Base-by-base conservation (phyloP, 2,888 invertebrate genomes). In the Germaria angustata region DNA sequence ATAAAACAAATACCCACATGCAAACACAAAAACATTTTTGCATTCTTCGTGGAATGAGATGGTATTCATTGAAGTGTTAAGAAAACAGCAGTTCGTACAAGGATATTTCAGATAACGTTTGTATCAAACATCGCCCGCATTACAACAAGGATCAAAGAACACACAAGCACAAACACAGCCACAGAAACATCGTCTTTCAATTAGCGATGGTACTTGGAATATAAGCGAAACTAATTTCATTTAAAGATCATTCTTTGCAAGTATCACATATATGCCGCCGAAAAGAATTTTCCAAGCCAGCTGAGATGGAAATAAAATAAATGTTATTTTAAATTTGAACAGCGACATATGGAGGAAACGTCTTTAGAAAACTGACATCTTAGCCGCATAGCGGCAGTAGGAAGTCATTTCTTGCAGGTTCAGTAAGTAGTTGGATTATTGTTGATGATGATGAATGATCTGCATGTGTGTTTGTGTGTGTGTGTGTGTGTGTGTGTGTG, bases 201-300 rank as follows among this genome's bases (percentile, higher is more conserved):
- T 82, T 82, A 41, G 66, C 75, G 53, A 71, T 53, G 75, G 66
- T 71, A 49, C 75, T 41, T 66, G 4, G 28, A 44, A 46, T 39
- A 41, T 34, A 39, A 66, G 71, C 71, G 71, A 22, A 79, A 76
- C 75, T 53, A 79, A 82, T 82, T 73, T 68, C 15, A 22, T 13
- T 69, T 65, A 75, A 65, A 79, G 55, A 75, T 59, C 57, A 32
- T 68, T 73, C 41, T 71, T 53, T 24, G 49, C 55, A 28, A 39
- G 36, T 15, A 61, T 57, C 9, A 9, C 11, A 8, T 24, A 28
- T 28, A 5, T 28, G 28, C 2, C 39, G 39, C 57, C 22, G 32
- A 20, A 22, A 49, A 36, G 17, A 49, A n/a, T 39, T 63, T 34
- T 17, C 13, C 2, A 65, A 34, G 36, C 13, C 34, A 17, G 2